Evolutionary conservation across 2,888 invertebrate genomes (phyloP).

Genomic region (Eristalinus aeneus): DNA sequence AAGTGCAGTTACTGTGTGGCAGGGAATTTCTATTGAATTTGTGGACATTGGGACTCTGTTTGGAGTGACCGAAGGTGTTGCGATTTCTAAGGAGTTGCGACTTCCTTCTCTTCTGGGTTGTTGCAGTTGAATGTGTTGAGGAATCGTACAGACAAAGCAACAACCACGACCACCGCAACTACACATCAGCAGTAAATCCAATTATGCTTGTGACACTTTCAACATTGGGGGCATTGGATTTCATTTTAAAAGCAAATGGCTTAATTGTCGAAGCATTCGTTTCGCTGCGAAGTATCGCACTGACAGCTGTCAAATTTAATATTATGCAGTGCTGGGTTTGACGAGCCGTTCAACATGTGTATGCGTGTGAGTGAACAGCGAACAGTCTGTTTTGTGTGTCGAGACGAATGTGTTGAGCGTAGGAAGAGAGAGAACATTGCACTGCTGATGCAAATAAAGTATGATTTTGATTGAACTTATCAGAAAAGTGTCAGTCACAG

Average conservation of each 20-base stretch:
- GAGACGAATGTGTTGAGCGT: not conserved
- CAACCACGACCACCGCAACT: not conserved
- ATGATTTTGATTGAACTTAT: not conserved
- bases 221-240: slow-evolving; percentile 4
- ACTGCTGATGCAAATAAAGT: slow-evolving; percentile 37
- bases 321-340: slow-evolving; percentile 23
- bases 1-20: not conserved
- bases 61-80: slow-evolving; percentile 13
- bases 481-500: not conserved
- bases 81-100: not conserved
- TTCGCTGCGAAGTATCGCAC: slow-evolving; percentile 15
- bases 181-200: slow-evolving; percentile 16
- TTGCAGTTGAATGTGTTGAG: not conserved
- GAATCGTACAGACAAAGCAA: slow-evolving; percentile 9
- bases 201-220: slow-evolving; percentile 36
- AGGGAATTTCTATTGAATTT: slow-evolving; percentile 55
- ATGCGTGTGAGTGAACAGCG: slow-evolving; percentile 18
- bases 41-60: slow-evolving; percentile 30
- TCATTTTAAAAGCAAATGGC: slow-evolving; percentile 12
- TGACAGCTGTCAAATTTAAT: slow-evolving; percentile 46
- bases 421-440: not conserved
- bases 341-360: not conserved
- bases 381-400: not conserved
- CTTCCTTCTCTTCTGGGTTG: not conserved
- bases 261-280: slow-evolving; percentile 27